phyloP scores from a whole-genome alignment of 2,888 invertebrate species.

The Caenorhabditis sp. region DNA sequence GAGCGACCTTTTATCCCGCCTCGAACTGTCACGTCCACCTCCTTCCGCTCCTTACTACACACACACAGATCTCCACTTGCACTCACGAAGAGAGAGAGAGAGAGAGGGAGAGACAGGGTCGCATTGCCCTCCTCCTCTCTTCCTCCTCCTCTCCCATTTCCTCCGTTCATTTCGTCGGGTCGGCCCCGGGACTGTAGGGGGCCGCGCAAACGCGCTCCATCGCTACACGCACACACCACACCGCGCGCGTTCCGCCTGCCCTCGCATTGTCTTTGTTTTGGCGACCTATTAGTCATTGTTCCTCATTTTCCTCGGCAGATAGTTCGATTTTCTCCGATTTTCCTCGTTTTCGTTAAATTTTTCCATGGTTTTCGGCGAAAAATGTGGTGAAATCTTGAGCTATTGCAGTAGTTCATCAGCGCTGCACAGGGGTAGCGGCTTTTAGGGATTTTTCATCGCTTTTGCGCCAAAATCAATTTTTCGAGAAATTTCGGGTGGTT shows the following conservation, averaged over 20 bases:
- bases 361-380: not conserved
- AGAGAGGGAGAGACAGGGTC: no score
- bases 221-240: conserved; percentile 4
- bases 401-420: no score
- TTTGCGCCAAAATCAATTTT: no score
- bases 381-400: not conserved
- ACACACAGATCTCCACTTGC: not conserved
- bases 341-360: not conserved
- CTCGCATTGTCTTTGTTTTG: not conserved
- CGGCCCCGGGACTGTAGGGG: conserved; percentile 33
- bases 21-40: conserved; percentile 2
- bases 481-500: no score
- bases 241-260: conserved; percentile 9
- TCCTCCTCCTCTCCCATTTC: not conserved
- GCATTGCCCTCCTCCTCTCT: conserved; percentile 11
- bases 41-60: conserved; percentile 1
- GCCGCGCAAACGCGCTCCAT: conserved; percentile 21
- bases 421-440: no score
- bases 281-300: not conserved
- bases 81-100: not conserved
- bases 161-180: not conserved
- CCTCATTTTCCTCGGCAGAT: not conserved
- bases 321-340: not conserved
- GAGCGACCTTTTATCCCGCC: conserved; percentile 8
- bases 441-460: no score